Conservation (phyloP, 2,888 invertebrate species). For the Bembecia ichneumoniformis region DNA sequence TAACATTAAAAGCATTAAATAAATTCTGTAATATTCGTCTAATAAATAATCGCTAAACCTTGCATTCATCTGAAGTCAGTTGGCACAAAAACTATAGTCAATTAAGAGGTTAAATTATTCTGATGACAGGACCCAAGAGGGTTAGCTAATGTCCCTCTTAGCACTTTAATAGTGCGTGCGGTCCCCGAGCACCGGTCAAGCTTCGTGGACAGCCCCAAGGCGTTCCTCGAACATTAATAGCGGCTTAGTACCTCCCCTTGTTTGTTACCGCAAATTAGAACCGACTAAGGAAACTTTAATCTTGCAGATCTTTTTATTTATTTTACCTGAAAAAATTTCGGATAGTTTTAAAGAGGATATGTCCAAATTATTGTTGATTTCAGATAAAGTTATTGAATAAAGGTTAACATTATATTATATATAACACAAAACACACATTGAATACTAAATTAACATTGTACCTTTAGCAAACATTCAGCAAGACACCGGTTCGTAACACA, state of each 20-base stretch:
- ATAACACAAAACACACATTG: slow-evolving; percentile 29
- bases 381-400: too few species aligned
- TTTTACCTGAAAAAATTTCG: slow-evolving; percentile 3
- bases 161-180: slow-evolving; percentile 64
- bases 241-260: slow-evolving; percentile 51
- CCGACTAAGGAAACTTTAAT: neutral
- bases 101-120: slow-evolving; percentile 67
- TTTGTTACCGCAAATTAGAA: slow-evolving; percentile 62
- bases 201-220: slow-evolving; percentile 50
- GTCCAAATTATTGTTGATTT: too few species aligned
- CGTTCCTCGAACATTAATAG: slow-evolving; percentile 53
- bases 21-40: too few species aligned
- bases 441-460: slow-evolving; percentile 71
- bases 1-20: too few species aligned
- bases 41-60: neutral
- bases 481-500: slow-evolving; percentile 64
- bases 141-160: slow-evolving; percentile 66
- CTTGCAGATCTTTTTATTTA: slow-evolving; percentile 6
- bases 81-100: slow-evolving; percentile 36
- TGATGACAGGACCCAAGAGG: slow-evolving; percentile 56
- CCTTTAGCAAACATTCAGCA: slow-evolving; percentile 62
- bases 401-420: too few species aligned
- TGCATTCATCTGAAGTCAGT: neutral
- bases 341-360: too few species aligned
- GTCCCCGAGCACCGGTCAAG: slow-evolving; percentile 56